Evolutionary conservation across 2,797 vertebrate genomes (phyloP).

Genomic region (Tauraco hartlaubi): DNA sequence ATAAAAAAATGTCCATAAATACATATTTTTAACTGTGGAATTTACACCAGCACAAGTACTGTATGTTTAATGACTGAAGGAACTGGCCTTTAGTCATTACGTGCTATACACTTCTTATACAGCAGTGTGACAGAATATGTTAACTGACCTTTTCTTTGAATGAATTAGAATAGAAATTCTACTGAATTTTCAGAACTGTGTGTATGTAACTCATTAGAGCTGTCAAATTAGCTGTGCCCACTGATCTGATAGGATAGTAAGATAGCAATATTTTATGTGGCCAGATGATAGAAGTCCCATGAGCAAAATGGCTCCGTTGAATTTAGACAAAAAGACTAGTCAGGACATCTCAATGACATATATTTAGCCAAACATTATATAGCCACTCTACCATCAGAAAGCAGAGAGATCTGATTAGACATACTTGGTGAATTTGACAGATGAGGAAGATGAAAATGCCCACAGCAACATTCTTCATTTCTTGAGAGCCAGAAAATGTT

Average conservation of each 20-base stretch:
- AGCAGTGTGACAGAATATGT: not conserved
- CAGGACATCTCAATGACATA: not conserved
- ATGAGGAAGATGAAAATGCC: constrained; percentile 16
- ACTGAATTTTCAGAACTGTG: not conserved
- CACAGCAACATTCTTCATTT: not conserved
- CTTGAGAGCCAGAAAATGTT: not conserved
- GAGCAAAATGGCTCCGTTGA: not conserved
- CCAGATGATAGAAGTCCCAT: not conserved
- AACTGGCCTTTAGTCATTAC: constrained; percentile 28
- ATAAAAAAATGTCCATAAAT: not conserved
- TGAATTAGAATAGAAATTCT: not conserved
- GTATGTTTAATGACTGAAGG: not conserved
- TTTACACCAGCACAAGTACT: not conserved
- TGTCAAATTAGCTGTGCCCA: constrained; percentile 8
- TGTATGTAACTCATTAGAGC: constrained; percentile 1
- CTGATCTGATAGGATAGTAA: not conserved
- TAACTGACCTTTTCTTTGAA: constrained; percentile 46
- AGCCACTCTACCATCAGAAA: not conserved
- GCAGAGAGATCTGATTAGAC: constrained; percentile 28
- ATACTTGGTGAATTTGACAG: not conserved
- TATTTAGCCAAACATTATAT: constrained; percentile 12
- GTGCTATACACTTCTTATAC: not conserved
- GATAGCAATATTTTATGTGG: not conserved
- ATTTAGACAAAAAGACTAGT: not conserved
- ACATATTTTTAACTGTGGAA: not conserved